phyloP scores from a whole-genome alignment of 2,113 vertebrate genomes.

The Steatornis caripensis region DNA sequence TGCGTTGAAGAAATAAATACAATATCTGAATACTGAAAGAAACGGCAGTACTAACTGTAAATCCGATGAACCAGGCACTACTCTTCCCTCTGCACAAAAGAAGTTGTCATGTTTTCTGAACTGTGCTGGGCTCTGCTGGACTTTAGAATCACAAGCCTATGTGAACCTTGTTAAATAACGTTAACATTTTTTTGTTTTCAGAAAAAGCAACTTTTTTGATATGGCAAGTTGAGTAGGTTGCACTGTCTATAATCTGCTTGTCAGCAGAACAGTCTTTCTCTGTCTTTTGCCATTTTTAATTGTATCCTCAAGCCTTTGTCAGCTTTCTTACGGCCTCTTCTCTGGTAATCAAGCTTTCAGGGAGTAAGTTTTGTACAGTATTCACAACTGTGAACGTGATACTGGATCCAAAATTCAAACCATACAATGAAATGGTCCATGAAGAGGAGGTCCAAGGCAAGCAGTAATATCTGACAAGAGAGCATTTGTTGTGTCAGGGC shows the following conservation, averaged over 20 bases:
- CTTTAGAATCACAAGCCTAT: not conserved
- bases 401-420: conserved; percentile 19
- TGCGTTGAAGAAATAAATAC: not conserved
- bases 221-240: not conserved
- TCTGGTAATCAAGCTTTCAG: not conserved
- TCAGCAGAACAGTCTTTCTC: not conserved
- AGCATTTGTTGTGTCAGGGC: not conserved
- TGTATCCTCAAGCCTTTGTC: not conserved
- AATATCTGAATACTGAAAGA: not conserved
- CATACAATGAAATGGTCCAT: not conserved
- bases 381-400: not conserved
- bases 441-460: conserved; percentile 19
- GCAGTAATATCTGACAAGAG: conserved; percentile 6
- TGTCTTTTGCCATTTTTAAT: not conserved
- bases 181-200: not conserved
- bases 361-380: not conserved
- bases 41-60: not conserved
- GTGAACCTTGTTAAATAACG: not conserved
- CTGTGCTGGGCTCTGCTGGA: not conserved
- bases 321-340: not conserved
- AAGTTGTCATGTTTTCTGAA: not conserved
- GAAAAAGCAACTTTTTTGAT: not conserved
- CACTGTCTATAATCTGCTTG: not conserved
- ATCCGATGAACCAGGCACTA: not conserved
- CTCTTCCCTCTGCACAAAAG: not conserved